Evolutionary conservation across 2,113 vertebrate species (phyloP).

Genomic region (Promerops cafer): DNA sequence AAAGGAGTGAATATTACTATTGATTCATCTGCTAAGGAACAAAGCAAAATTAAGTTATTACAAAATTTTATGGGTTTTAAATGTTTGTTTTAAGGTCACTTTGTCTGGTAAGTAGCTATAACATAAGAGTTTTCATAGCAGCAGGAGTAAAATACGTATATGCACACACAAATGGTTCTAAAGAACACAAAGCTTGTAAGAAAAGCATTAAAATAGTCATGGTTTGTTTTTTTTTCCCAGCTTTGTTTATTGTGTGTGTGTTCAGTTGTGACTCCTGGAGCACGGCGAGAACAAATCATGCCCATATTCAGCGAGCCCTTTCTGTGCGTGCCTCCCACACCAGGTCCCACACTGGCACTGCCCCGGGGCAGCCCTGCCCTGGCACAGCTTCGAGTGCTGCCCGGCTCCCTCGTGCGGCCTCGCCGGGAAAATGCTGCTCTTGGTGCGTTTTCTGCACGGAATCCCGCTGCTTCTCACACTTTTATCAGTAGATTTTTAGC

Average conservation of each 20-base stretch:
- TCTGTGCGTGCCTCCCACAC: neutral
- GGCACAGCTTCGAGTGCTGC: neutral
- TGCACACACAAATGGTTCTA: neutral
- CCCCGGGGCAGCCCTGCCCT: neutral
- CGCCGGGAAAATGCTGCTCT: neutral
- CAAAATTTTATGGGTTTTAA: neutral
- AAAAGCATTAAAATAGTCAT: neutral
- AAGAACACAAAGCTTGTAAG: neutral
- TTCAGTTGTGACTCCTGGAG: neutral
- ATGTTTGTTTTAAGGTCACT: neutral
- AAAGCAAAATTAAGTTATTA: neutral
- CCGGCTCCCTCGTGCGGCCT: neutral
- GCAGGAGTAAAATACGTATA: neutral
- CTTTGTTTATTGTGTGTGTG: neutral
- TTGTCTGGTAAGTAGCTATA: neutral
- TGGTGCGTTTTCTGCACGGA: rapidly evolving
- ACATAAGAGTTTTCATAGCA: neutral
- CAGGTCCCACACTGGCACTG: neutral
- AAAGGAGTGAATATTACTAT: neutral
- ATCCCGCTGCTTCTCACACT: neutral
- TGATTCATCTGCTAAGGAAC: neutral
- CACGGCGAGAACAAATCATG: neutral
- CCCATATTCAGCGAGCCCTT: neutral
- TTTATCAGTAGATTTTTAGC: neutral
- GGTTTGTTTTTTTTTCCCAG: neutral